Conservation (phyloP, 1,140 invertebrate species). For the Megathymus violae region DNA sequence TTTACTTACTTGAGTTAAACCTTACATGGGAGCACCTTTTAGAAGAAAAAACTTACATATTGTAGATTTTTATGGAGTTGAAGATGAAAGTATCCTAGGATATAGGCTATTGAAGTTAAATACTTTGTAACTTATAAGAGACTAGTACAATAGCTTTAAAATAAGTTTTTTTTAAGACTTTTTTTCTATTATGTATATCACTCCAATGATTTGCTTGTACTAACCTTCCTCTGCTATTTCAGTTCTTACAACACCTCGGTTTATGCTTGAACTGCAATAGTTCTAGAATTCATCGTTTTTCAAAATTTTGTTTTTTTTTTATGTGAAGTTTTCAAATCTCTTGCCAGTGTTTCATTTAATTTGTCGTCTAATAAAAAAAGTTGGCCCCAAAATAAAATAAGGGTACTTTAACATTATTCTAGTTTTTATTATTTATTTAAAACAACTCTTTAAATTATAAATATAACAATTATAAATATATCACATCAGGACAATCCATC, state of each 20-base stretch:
- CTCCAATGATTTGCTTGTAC: conserved; percentile 62
- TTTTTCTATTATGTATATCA: conserved; percentile 48
- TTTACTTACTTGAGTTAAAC: too few species aligned
- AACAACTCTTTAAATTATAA: too few species aligned
- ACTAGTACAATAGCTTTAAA: conserved; percentile 1
- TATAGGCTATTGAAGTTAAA: background rate
- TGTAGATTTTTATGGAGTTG: too few species aligned
- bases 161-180: conserved; percentile 50
- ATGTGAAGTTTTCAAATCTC: background rate
- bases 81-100: background rate
- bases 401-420: background rate
- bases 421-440: too few species aligned
- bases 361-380: too few species aligned
- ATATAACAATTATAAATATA: too few species aligned
- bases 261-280: conserved; percentile 26
- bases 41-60: too few species aligned
- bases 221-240: conserved; percentile 27
- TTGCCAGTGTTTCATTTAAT: background rate
- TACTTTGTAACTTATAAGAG: background rate
- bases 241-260: conserved; percentile 48
- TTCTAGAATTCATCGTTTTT: conserved; percentile 26
- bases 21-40: too few species aligned
- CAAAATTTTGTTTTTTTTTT: conserved; percentile 15
- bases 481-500: too few species aligned
- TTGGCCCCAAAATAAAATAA: background rate